Evolutionary conservation across 2,797 vertebrate genomes (phyloP).

Genomic region (Austrolebias charrua): DNA sequence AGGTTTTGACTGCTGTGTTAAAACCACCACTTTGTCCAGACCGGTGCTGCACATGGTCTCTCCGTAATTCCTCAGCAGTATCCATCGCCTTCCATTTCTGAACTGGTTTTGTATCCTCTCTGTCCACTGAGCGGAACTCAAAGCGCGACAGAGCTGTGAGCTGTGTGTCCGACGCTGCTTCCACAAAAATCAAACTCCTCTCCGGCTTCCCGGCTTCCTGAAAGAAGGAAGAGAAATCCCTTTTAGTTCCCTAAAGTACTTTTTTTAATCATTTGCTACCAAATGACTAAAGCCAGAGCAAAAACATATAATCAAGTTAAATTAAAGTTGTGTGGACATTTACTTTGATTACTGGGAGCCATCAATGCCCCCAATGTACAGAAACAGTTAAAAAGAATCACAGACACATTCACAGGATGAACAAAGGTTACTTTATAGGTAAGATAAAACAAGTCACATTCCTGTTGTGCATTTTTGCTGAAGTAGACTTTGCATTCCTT

Average conservation of each 20-base stretch:
- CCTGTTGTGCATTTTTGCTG: constrained; percentile 22
- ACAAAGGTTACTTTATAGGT: too few relatives aligned
- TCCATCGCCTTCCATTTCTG: constrained; percentile 76
- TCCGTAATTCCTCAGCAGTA: constrained; percentile 77
- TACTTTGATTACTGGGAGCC: too few relatives aligned
- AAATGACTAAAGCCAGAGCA: too few relatives aligned
- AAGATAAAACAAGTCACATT: constrained; percentile 16
- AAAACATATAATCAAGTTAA: too few relatives aligned
- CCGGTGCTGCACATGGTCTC: constrained; percentile 38
- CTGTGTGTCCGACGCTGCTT: constrained; percentile 35
- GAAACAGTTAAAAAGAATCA: too few relatives aligned
- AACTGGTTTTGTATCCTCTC: constrained; percentile 55
- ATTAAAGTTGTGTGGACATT: too few relatives aligned
- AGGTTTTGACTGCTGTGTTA: not conserved
- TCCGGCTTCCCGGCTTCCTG: constrained; percentile 64
- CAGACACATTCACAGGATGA: too few relatives aligned
- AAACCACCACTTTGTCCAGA: constrained; percentile 25
- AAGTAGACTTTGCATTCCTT: constrained; percentile 15
- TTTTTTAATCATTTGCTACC: not conserved
- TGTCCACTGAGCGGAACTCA: constrained; percentile 44
- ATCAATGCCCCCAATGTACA: too few relatives aligned
- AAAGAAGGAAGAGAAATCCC: constrained; percentile 53
- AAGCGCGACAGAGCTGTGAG: constrained; percentile 32
- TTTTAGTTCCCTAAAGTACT: constrained; percentile 18
- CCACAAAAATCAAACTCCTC: constrained; percentile 50